Conservation (phyloP, 1,140 invertebrate genomes). For the Philotrypesis tridentata region DNA sequence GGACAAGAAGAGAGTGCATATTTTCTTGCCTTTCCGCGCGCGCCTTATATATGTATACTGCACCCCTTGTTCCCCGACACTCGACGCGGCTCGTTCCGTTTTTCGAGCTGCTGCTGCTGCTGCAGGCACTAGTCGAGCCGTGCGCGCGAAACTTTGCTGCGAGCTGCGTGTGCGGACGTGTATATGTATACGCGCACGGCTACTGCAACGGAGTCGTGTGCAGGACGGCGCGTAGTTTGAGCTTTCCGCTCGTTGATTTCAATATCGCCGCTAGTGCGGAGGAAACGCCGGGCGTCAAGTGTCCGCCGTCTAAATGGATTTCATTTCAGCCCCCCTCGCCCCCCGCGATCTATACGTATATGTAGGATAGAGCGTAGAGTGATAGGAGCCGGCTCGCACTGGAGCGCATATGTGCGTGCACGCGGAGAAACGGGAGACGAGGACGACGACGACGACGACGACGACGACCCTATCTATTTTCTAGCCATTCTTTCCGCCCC, state of each 20-base stretch:
- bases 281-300: slow-evolving; percentile 21
- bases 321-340: too few species aligned
- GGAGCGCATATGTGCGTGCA: background rate
- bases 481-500: background rate
- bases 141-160: too few species aligned
- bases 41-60: too few species aligned
- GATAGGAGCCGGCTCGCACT: too few species aligned
- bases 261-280: slow-evolving; percentile 53
- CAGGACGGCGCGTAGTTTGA: slow-evolving; percentile 29
- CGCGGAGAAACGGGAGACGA: background rate
- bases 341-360: slow-evolving; percentile 6
- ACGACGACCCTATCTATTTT: background rate
- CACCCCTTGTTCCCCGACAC: background rate
- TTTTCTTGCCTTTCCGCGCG: slow-evolving; percentile 12
- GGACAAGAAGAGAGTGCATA: background rate
- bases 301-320: slow-evolving; percentile 38
- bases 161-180: background rate
- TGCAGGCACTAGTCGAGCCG: background rate
- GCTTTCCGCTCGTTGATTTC: slow-evolving; percentile 56
- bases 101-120: background rate
- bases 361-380: too few species aligned
- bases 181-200: background rate
- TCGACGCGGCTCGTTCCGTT: slow-evolving; percentile 12
- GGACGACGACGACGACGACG: background rate
- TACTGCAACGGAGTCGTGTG: too few species aligned